These are phyloP conservation scores for Alectura lathami DNA, from an alignment of 2,113 vertebrate species.

Conservation along the genomic window DNA sequence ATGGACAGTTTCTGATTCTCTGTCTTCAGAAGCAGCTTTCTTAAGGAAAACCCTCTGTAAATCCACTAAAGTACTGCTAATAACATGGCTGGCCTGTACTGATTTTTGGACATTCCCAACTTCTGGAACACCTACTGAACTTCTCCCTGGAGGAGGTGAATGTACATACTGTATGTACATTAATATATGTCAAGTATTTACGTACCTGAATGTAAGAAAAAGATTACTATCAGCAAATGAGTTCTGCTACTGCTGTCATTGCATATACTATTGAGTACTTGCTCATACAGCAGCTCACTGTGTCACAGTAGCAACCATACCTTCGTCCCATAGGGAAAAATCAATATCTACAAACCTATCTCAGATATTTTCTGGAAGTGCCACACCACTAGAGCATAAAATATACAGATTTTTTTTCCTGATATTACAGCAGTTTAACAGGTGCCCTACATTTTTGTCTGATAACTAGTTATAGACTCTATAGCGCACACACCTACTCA, in stretches of 20 bases:
- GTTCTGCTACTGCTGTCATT: background rate
- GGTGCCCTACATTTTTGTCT: background rate
- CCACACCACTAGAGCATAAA: background rate
- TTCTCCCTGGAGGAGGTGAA: background rate
- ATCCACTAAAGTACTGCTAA: background rate
- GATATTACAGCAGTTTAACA: background rate
- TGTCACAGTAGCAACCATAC: background rate
- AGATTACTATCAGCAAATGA: background rate
- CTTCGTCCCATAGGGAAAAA: accelerated
- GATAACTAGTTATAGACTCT: no score
- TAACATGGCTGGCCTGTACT: background rate
- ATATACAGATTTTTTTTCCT: background rate
- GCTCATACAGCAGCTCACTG: background rate
- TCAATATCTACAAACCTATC: background rate
- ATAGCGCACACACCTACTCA: no score
- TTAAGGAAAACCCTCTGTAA: background rate
- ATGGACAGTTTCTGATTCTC: background rate
- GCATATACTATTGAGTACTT: background rate
- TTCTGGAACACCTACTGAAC: background rate
- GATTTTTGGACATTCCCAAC: background rate
- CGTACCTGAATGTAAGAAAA: background rate
- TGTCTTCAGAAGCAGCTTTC: background rate
- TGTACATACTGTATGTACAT: accelerated
- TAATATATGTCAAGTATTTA: background rate
- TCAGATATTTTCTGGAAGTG: background rate